These are phyloP conservation scores for Carcinoscorpius rotundicauda DNA, from an alignment of 1,140 invertebrate species.

Conservation along the genomic window DNA sequence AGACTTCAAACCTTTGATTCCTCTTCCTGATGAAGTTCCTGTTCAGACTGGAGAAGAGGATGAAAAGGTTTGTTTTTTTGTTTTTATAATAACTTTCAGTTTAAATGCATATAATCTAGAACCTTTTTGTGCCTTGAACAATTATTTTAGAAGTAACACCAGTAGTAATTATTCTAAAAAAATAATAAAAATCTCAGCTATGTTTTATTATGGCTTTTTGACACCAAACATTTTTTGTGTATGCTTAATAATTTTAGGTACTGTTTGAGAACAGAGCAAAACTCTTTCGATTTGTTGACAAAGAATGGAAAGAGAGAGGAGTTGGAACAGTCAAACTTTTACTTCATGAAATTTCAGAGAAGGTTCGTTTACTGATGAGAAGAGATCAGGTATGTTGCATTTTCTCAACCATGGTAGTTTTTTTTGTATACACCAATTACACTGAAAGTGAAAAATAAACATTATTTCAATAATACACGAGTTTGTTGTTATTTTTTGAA, in stretches of 20 bases:
- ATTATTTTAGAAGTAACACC: too few relatives aligned
- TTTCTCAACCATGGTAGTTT: not conserved
- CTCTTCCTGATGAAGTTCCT: conserved; percentile 65
- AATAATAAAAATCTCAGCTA: too few relatives aligned
- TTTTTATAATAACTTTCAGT: not conserved
- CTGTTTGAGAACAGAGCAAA: conserved; percentile 50
- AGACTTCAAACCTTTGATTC: conserved; percentile 75
- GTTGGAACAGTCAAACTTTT: conserved; percentile 72
- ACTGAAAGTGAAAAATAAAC: too few relatives aligned
- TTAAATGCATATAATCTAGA: not conserved
- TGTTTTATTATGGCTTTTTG: too few relatives aligned
- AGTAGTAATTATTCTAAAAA: too few relatives aligned
- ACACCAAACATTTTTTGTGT: too few relatives aligned
- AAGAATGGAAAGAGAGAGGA: conserved; percentile 87
- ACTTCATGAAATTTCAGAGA: conserved; percentile 50
- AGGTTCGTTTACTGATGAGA: conserved; percentile 67
- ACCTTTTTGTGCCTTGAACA: too few relatives aligned
- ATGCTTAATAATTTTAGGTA: conserved; percentile 20
- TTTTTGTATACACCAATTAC: not conserved
- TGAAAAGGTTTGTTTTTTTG: conserved; percentile 38
- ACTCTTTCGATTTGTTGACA: conserved; percentile 54
- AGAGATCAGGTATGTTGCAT: conserved; percentile 49
- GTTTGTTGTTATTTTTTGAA: too few relatives aligned
- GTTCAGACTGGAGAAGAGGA: conserved; percentile 71
- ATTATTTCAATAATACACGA: too few relatives aligned